Base-by-base conservation (phyloP, 2,888 invertebrate species). In the Buathra laborator region DNA sequence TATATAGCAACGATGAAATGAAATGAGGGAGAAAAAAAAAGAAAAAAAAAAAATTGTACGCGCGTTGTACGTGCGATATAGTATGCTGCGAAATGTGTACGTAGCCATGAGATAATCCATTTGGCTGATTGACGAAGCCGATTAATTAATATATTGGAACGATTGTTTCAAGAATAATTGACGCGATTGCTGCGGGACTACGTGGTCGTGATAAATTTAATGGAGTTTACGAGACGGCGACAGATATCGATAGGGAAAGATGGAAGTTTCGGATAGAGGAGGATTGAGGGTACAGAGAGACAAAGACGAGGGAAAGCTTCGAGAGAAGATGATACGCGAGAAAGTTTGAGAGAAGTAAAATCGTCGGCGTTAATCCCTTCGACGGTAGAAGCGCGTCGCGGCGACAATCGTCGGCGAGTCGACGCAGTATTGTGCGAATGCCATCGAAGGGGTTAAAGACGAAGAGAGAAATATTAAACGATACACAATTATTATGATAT, bases 151-250 rank as follows among this genome's bases (percentile, higher is more conserved):
- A 71, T 66, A 76, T 77, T 76, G 71, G 81, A 77, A 9, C 64
- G 70, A 29, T 77, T 64, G 71, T 82, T 70, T 53, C 76, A 77
- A 67, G 46, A 51, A 67, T 75, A 75, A 74, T 29, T 74, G 68
- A 44, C 74, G 74, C 74, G 74, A 83, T 72, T 85, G 80, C 80
- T 77, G 83, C 83, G 76, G 77, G 85, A 74, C 80, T 81, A 74
- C 59, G 67, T 72, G 79, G 62, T 79, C 74, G 70, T 71, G 59
- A 86, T 46, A 74, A 71, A 79, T 76, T 71, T 66, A 74, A 77
- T 71, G 43, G 71, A 59, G 16, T 82, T 59, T 56, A 71, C 68
- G 70, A 83, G 74, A 83, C 79, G 79, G 75, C 75, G 75, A 66
- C 56, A 46, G 46, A 56, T 75, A 80, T 75, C 64, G 75, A 66